Evolutionary conservation across 1,140 invertebrate species (phyloP), one percentile per base, ranked within the genome.

Genomic region (Diabrotica undecimpunctata): DNA sequence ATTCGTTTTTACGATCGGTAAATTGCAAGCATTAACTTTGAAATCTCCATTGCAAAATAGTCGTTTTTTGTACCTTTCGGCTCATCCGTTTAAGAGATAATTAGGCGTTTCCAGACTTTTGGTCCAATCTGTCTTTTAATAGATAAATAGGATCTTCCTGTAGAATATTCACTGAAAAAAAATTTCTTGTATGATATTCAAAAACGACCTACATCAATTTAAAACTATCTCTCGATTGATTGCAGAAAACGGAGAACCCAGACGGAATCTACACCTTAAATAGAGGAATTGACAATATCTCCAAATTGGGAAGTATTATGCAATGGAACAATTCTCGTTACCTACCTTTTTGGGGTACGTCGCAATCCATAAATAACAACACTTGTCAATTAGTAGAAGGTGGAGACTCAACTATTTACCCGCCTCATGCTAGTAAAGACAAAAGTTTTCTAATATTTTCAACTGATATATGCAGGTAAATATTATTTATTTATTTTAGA

Each of bases 391-490:
- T 73, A 63, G 77, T 87, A 62, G 84, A 83, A 64, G 87, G 87
- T 0, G 81, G 81, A 0, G 86, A 88, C 67, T 79, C 81, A 4
- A 81, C 84, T 0, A 80, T 87, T 63, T 87, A 83, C 76, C 80
- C 84, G 0, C 85, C 86, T 0, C 78, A 83, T n/a, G 72, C 81
- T 35, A 79, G 73, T 7, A 65, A 74, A 8, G 74, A 79, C 9
- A 76, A 80, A 5, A 77, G 79, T 6, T 64, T 88, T 5, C 80
- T 83, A 60, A 81, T 82, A 12, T 87, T 82, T 68, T 81, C 83
- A 54, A 81, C 84, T 5, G 84, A 87, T 65, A 78, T 88, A 38
- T 88, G 86, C 78, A 84, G 86, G 81, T 84, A 79, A 50, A 55
- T 65, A 52, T 11, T 37, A 57, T 7, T 14, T 50, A 25, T 25